Conservation (phyloP, 2,113 vertebrate species). For the Fregata magnificens region DNA sequence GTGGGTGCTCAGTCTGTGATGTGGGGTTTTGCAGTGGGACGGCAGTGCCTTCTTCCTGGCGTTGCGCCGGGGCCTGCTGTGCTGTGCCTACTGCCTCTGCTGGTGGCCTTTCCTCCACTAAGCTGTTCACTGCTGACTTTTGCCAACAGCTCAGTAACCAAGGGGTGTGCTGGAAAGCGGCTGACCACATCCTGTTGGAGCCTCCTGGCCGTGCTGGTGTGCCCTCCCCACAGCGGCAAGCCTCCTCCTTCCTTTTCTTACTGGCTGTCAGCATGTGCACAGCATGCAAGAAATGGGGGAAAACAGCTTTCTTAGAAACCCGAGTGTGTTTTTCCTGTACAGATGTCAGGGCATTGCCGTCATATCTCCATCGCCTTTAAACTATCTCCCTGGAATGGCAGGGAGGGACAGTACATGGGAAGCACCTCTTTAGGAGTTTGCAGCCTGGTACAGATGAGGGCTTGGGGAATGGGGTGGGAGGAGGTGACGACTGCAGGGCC, state of each 20-base stretch:
- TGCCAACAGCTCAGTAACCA: background rate
- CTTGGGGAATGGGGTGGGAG: background rate
- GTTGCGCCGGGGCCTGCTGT: rapidly evolving
- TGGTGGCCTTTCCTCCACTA: background rate
- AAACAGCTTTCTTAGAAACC: background rate
- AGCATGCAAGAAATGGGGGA: background rate
- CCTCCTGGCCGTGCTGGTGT: too few species aligned
- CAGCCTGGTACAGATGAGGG: background rate
- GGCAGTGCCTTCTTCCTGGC: rapidly evolving
- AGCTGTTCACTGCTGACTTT: background rate
- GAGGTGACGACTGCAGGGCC: background rate
- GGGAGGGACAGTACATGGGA: background rate
- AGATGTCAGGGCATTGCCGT: background rate
- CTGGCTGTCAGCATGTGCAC: background rate
- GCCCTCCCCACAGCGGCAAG: background rate
- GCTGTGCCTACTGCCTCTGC: background rate
- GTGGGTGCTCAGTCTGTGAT: background rate
- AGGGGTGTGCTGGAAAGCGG: background rate
- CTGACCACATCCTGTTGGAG: background rate
- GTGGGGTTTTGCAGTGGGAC: background rate
- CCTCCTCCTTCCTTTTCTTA: background rate
- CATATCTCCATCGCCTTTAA: background rate
- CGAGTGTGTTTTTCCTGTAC: rapidly evolving
- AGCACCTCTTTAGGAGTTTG: background rate
- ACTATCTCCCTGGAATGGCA: rapidly evolving